Conservation (phyloP, 2,797 vertebrate genomes). For the Paedocypris micromegethes region DNA sequence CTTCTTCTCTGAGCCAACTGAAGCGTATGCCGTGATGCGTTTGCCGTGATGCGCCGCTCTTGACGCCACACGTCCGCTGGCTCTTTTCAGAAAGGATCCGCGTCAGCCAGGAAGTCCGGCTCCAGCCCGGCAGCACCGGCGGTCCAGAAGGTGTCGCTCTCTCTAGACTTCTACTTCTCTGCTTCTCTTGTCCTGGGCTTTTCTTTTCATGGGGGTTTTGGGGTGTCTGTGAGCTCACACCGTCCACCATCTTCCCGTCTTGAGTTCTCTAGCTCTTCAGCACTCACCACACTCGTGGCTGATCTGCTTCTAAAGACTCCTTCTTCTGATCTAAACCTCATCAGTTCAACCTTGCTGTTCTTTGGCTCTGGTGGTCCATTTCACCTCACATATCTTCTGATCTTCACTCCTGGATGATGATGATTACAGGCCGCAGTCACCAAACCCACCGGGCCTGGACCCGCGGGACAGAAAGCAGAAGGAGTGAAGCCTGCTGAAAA, state of each 20-base stretch:
- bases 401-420: conserved; percentile 33
- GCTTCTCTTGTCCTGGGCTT: not conserved
- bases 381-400: conserved; percentile 21
- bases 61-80: too few relatives aligned
- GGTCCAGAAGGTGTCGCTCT: too few relatives aligned
- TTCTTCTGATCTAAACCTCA: not conserved
- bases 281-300: not conserved
- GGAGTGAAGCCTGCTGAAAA: conserved; percentile 45
- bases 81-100: too few relatives aligned
- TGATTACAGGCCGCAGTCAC: conserved; percentile 54
- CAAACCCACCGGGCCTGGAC: conserved; percentile 14
- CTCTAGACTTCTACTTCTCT: not conserved
- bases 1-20: not conserved
- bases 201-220: not conserved
- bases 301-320: not conserved
- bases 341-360: not conserved
- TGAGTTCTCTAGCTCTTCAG: not conserved
- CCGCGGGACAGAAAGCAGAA: too few relatives aligned
- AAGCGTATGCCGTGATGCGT: too few relatives aligned
- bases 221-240: not conserved
- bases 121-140: too few relatives aligned
- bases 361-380: not conserved
- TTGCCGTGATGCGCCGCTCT: too few relatives aligned
- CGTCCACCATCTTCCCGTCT: not conserved
- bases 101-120: too few relatives aligned